Conservation (phyloP, 2,113 vertebrate genomes). For the Triplophysa siluroides region DNA sequence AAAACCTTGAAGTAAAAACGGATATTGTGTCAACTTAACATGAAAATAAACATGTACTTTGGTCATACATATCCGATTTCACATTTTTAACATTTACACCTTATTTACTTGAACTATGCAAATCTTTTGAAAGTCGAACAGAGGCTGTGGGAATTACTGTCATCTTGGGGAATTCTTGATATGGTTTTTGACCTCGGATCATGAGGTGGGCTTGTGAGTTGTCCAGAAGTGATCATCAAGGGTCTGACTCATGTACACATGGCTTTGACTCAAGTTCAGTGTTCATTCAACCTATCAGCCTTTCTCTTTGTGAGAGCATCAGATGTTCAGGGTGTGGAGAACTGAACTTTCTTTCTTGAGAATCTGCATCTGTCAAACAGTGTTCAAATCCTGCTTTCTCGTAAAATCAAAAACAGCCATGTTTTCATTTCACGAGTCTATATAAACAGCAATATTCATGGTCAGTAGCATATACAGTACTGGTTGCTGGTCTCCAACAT, state of each 20-base stretch:
- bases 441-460: background rate
- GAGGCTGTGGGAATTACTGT: conserved; percentile 5
- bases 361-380: background rate
- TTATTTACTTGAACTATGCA: background rate
- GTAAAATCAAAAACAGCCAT: background rate
- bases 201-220: background rate
- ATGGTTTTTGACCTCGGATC: conserved; percentile 10
- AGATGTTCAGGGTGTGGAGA: background rate
- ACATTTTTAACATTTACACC: background rate
- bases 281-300: conserved; percentile 7
- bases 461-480: background rate
- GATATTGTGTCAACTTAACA: too few relatives aligned
- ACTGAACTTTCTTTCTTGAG: conserved; percentile 24
- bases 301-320: conserved; percentile 28
- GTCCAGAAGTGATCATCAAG: conserved; percentile 5
- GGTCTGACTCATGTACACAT: conserved; percentile 3
- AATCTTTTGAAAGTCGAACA: background rate
- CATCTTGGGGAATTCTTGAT: background rate
- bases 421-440: too few relatives aligned
- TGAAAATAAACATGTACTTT: background rate
- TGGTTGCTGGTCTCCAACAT: background rate
- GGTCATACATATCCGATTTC: background rate
- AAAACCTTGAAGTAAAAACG: too few relatives aligned
- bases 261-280: conserved; percentile 7
- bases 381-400: background rate